Evolutionary conservation across 2,888 invertebrate species (phyloP), one percentile per base, ranked within the genome.

Genomic region (Drosophila macrospina): DNA sequence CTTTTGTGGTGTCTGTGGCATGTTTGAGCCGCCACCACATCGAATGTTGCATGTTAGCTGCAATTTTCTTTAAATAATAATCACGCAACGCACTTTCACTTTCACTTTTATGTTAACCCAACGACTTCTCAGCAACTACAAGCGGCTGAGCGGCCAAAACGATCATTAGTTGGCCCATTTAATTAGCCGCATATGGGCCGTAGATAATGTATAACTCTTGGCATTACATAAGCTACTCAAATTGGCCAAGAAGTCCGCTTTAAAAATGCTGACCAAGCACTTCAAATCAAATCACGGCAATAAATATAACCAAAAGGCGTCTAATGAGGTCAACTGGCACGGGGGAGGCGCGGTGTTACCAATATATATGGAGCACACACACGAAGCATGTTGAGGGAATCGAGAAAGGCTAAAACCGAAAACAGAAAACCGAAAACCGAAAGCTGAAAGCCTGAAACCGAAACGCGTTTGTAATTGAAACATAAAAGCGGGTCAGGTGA

Each of bases 61-160:
- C 86, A 86, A 80, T 88, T 85, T 88, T 66, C 78, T 63, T 79
- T 60, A 74, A 83, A 83, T 69, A 85, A 73, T 76, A 72, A 80
- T 86, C 76, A 86, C 75, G 66, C 63, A 64, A 65, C 62, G 66
- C 57, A 86, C 86, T 84, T 86, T 84, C 57, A 86, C 86, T 84
- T 86, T 84, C 83, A 69, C 88, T 84, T 86, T 84, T 74, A 62
- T 72, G 74, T 77, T 85, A 78, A 59, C 70, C 81, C 74, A 60
- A 51, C 45, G 13, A n/a, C 39, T 32, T 20, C 8, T 2, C 11
- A 32, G n/a, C 28, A 30, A 24, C 15, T 36, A 15, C 15, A 24
- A 34, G 20, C 20, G 41, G 20, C 5, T 20, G 37, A 16, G 20
- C 20, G n/a, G 48, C 11, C 41, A n/a, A 48, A 48, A 51, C 50